These are phyloP conservation scores for Coccyzus lansbergi DNA, from an alignment of 2,797 vertebrate species.

Conservation along the genomic window DNA sequence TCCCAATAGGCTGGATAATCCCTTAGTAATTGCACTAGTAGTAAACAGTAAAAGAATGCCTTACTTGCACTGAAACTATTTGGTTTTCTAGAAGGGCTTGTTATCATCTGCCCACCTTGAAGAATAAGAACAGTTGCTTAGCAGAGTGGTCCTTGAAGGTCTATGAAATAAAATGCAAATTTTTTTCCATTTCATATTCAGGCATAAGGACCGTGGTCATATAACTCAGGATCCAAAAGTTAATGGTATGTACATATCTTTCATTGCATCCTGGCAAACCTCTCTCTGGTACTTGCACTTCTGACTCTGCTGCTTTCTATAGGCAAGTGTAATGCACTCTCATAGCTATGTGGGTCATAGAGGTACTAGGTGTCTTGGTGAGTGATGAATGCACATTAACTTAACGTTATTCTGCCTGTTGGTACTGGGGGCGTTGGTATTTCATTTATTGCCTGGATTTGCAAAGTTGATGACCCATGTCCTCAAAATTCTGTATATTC, in stretches of 20 bases:
- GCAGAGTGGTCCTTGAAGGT: neutral
- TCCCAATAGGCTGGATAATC: neutral
- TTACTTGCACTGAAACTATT: neutral
- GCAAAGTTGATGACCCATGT: neutral
- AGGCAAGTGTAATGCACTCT: neutral
- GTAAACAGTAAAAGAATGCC: neutral
- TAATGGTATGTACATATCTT: neutral
- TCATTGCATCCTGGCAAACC: neutral
- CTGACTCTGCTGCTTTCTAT: neutral
- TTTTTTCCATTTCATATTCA: neutral
- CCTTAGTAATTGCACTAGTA: neutral
- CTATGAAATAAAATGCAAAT: neutral
- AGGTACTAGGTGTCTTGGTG: neutral
- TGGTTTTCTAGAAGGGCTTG: neutral
- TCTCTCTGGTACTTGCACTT: neutral
- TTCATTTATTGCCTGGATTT: neutral
- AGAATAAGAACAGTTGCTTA: neutral
- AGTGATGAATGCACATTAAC: neutral
- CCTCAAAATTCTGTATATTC: neutral
- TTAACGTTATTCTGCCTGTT: neutral
- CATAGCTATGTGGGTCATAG: rapidly evolving
- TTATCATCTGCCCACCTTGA: neutral
- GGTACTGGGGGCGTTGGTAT: neutral
- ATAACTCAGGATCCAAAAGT: neutral
- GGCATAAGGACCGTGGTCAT: neutral